Evolutionary conservation across 2,888 invertebrate genomes (phyloP), one percentile per base, ranked within the genome.

Genomic region (Parnassius glacialis): DNA sequence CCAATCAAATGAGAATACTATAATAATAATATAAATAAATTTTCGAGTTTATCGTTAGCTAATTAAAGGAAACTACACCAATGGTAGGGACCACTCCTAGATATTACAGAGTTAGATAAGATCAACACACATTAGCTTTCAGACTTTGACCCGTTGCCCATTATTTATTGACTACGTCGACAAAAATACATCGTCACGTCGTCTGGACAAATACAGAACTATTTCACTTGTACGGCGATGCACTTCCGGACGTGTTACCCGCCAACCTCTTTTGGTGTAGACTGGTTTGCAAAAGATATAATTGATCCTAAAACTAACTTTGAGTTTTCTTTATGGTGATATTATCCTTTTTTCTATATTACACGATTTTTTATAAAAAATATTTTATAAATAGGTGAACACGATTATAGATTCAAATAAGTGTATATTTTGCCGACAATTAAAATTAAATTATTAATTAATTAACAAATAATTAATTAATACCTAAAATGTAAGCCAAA

Each of bases 101-200:
- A 76, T 76, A 76, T 82, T 81, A 79, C 79, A 80, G 75, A 75
- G 78, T 70, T 70, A 76, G 76, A 78, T 78, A 84, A 85, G 87
- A 85, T 83, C 80, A 84, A 86, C 85, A 86, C 82, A 87, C 81
- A 85, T 87, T 85, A 81, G 85, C 85, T 86, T 78, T 85, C 82
- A 83, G 83, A 80, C 84, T 80, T 79, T 80, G 82, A 82, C 78
- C 76, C 74, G 74, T 65, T 65, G 68, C 70, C 69, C 85, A 85
- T 88, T 89, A 87, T 76, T 81, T 88, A 89, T 89, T 84, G 87
- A 89, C 76, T 79, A 70, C 64, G 70, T 67, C 72, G 81, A 79
- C 86, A 87, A 87, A 89, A 87, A 88, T 87, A 89, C 84, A 78
- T 81, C 77, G 80, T 78, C 82, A 80, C 77, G 65, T 72, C 65